A percentile compares a stretch with the other conserved stretches of the same genome.
Conservation (phyloP, 2,888 invertebrate species). For the Aleiodes alternator region DNA sequence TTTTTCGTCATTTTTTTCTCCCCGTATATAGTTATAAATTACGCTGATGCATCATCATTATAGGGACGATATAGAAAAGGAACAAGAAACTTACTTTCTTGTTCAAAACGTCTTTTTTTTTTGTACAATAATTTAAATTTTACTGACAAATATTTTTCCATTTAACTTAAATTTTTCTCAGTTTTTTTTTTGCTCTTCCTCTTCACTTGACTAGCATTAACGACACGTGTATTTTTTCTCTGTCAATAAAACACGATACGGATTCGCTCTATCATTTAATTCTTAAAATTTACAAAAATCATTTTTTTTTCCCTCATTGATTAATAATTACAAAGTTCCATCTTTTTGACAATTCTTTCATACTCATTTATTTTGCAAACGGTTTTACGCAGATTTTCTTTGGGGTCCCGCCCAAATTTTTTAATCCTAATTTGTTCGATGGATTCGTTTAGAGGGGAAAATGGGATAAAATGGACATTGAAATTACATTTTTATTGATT, state of each 20-base stretch:
- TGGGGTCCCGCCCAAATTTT: too few relatives aligned
- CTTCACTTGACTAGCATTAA: conserved; percentile 17
- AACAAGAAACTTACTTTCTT: conserved; percentile 40
- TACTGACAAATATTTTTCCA: conserved; percentile 5
- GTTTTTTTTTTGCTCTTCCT: conserved; percentile 1
- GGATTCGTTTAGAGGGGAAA: neutral
- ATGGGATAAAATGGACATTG: too few relatives aligned
- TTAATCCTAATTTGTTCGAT: neutral
- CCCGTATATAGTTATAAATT: conserved; percentile 18
- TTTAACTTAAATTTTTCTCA: conserved; percentile 21
- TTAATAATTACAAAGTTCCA: neutral
- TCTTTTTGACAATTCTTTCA: too few relatives aligned
- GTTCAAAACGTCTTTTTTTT: neutral
- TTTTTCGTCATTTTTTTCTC: conserved; percentile 20
- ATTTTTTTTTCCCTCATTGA: conserved; percentile 10
- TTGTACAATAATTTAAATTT: conserved; percentile 35
- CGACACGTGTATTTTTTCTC: neutral
- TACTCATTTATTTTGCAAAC: too few relatives aligned
- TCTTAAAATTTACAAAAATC: conserved; percentile 20
- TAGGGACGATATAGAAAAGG: conserved; percentile 31
- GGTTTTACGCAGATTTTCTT: too few relatives aligned
- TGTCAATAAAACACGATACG: conserved; percentile 8
- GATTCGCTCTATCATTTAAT: conserved; percentile 10
- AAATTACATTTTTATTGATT: too few relatives aligned
- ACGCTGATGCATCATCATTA: conserved; percentile 29